Conservation (phyloP, 2,113 vertebrate genomes). For the Chaenogobius annularis region DNA sequence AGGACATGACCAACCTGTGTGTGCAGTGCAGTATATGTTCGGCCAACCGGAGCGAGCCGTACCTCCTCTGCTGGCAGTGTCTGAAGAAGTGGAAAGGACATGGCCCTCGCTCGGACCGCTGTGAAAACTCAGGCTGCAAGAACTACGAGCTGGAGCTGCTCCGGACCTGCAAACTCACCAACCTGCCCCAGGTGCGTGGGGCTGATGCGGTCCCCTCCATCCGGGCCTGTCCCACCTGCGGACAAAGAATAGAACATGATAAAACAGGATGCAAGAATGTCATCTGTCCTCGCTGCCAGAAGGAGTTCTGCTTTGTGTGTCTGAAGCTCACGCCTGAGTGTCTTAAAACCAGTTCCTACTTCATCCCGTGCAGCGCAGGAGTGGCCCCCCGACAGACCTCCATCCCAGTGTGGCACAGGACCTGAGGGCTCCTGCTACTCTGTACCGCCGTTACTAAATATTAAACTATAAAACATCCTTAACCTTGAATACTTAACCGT, state of each 20-base stretch:
- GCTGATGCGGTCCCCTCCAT: constrained; percentile 58
- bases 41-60: neutral
- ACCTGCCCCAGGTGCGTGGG: constrained; percentile 24
- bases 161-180: constrained; percentile 27
- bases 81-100: constrained; percentile 65
- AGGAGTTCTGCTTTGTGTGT: constrained; percentile 79
- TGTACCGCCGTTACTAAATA: neutral
- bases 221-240: constrained; percentile 76
- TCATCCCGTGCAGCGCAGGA: constrained; percentile 54
- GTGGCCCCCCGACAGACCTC: constrained; percentile 71
- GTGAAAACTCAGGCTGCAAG: constrained; percentile 62
- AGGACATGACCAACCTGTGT: constrained; percentile 61
- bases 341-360: constrained; percentile 53
- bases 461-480: too few relatives aligned
- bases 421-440: constrained; percentile 4
- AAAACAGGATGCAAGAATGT: constrained; percentile 75
- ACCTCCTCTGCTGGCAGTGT: constrained; percentile 77
- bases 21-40: constrained; percentile 67
- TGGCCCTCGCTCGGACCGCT: constrained; percentile 65
- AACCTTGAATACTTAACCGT: too few relatives aligned
- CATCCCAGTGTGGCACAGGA: constrained; percentile 67
- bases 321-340: constrained; percentile 68
- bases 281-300: constrained; percentile 69
- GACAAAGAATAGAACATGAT: constrained; percentile 69
- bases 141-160: constrained; percentile 62